Evolutionary conservation across 2,797 vertebrate genomes (phyloP).

Genomic region (Alectoris magna): DNA sequence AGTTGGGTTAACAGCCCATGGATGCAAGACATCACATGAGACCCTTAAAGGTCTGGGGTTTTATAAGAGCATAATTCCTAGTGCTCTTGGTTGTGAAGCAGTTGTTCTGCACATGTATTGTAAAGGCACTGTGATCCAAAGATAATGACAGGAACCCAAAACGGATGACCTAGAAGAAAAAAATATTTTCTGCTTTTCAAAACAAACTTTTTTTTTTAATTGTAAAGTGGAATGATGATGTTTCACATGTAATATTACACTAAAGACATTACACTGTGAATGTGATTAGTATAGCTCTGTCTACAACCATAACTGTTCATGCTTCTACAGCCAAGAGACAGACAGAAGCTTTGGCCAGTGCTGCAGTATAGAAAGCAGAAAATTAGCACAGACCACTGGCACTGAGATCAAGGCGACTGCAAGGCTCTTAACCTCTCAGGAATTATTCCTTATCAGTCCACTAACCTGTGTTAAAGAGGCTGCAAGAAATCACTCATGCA

Average conservation of each 20-base stretch:
- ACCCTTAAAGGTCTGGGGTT: background rate
- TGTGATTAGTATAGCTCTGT: background rate
- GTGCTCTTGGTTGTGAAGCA: background rate
- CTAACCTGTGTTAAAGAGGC: background rate
- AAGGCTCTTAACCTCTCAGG: constrained; percentile 4
- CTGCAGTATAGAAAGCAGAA: background rate
- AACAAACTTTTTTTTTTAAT: background rate
- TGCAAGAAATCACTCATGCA: background rate
- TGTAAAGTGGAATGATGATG: background rate
- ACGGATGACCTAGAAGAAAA: background rate
- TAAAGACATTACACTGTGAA: background rate
- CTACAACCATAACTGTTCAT: background rate
- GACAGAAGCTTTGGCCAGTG: background rate
- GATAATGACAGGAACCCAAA: background rate
- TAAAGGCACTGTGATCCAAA: background rate
- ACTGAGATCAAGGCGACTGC: constrained; percentile 17
- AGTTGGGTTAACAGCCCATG: background rate
- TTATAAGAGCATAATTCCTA: background rate
- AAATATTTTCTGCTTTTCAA: background rate
- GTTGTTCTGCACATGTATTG: background rate
- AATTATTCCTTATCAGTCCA: constrained; percentile 41
- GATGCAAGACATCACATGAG: background rate
- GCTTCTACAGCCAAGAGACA: background rate
- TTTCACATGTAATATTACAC: background rate
- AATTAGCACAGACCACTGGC: background rate